These are phyloP conservation scores for Bugula neritina DNA, from an alignment of 2,888 invertebrate species.

Conservation along the genomic window DNA sequence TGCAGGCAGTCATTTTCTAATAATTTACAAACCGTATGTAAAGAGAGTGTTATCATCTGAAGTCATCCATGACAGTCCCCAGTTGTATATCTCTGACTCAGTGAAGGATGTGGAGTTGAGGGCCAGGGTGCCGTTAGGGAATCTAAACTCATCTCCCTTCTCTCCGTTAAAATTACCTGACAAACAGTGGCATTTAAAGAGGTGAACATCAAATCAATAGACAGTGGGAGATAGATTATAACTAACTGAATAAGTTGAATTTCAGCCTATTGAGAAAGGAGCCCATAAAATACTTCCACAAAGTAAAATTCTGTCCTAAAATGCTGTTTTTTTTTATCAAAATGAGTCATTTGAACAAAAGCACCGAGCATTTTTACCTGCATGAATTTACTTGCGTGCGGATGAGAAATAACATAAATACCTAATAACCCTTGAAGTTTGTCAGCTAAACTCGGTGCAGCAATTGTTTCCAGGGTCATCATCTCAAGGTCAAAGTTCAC, in stretches of 20 bases:
- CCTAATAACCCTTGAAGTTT: constrained; percentile 11
- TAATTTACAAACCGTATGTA: no score
- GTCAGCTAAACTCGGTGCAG: neutral
- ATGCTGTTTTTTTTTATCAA: no score
- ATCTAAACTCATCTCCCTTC: constrained; percentile 33
- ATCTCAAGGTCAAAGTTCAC: constrained; percentile 3
- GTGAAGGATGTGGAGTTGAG: constrained; percentile 30
- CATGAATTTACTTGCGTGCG: no score
- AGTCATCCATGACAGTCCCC: constrained; percentile 33
- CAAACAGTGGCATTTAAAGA: constrained; percentile 29
- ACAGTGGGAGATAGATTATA: no score
- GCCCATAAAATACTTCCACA: no score
- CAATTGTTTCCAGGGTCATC: neutral
- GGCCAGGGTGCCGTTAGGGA: constrained; percentile 32
- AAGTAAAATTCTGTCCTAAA: no score
- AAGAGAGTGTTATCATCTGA: constrained; percentile 2
- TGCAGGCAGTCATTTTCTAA: no score
- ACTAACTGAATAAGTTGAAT: no score
- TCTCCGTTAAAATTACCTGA: constrained; percentile 34
- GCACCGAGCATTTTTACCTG: no score
- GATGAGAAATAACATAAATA: no score
- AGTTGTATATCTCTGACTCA: constrained; percentile 33
- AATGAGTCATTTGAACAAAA: no score
- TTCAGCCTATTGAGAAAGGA: no score
- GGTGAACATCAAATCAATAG: constrained; percentile 32